A percentile compares a stretch with the other conserved stretches of the same genome.
Evolutionary conservation across 2,888 invertebrate genomes (phyloP).

Genomic region (Orthosia gracilis): DNA sequence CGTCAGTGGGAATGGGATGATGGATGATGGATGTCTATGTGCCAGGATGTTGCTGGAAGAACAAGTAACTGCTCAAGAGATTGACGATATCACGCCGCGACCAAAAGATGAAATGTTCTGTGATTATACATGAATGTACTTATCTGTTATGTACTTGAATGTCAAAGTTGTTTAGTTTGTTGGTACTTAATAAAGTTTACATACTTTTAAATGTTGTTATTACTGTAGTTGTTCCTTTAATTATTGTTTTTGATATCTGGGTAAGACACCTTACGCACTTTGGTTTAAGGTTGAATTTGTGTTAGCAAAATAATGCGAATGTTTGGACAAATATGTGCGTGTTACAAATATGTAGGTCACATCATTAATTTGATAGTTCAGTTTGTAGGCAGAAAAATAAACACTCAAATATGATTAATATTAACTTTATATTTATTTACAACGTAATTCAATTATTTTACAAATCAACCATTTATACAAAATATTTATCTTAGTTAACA

Average conservation of each 20-base stretch:
- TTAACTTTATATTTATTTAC: slow-evolving; percentile 90
- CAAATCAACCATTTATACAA: slow-evolving; percentile 91
- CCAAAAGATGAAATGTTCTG: slow-evolving; percentile 70
- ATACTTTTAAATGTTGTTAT: slow-evolving; percentile 3
- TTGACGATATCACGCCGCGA: slow-evolving; percentile 85
- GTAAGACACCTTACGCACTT: not conserved
- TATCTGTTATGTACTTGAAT: slow-evolving; percentile 11
- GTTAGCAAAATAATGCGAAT: not conserved
- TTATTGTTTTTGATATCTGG: not conserved
- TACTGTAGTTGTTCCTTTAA: not conserved
- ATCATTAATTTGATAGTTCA: not conserved
- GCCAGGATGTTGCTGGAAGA: slow-evolving; percentile 84
- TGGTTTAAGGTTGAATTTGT: not conserved
- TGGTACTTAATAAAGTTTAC: slow-evolving; percentile 63
- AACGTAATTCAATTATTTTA: slow-evolving; percentile 87
- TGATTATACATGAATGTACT: slow-evolving; percentile 46
- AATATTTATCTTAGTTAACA: slow-evolving; percentile 89
- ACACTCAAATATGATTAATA: slow-evolving; percentile 75
- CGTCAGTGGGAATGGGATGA: slow-evolving; percentile 82
- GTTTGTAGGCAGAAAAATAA: slow-evolving; percentile 55
- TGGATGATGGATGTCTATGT: slow-evolving; percentile 85
- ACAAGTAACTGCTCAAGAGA: slow-evolving; percentile 82
- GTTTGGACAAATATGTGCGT: not conserved
- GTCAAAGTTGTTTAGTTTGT: slow-evolving; percentile 39
- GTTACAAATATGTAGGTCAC: fast-evolving